These are phyloP conservation scores for Anaspis maculata DNA, from an alignment of 2,888 invertebrate species.

Conservation along the genomic window DNA sequence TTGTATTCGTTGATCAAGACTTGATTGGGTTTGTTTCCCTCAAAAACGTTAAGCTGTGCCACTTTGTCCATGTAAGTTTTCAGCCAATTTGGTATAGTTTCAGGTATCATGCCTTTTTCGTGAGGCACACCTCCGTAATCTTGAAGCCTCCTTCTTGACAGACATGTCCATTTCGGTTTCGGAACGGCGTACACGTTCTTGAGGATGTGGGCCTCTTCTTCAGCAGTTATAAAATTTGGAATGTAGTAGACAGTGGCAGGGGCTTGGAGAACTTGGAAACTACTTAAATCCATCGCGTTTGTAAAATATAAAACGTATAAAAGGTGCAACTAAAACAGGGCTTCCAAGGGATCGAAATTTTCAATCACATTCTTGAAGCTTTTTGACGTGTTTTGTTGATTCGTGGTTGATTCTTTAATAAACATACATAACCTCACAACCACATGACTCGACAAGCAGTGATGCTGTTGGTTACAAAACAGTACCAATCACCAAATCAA, in stretches of 20 bases:
- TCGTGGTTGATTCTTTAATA: no score
- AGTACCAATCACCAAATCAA: no score
- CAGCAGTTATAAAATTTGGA: slow-evolving; percentile 73
- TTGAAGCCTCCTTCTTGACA: slow-evolving; percentile 85
- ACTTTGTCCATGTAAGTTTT: slow-evolving; percentile 63
- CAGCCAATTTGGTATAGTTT: slow-evolving; percentile 82
- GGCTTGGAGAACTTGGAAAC: slow-evolving; percentile 39
- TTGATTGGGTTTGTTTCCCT: slow-evolving; percentile 75
- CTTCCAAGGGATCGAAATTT: no score
- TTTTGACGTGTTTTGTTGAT: no score
- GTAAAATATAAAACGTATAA: no score
- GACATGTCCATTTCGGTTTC: slow-evolving; percentile 91
- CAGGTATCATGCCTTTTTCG: slow-evolving; percentile 86
- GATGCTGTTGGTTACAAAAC: no score
- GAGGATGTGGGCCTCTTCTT: slow-evolving; percentile 64
- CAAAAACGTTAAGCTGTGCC: slow-evolving; percentile 59
- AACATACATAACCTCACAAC: no score
- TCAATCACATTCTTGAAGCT: no score
- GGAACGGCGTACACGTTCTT: slow-evolving; percentile 71
- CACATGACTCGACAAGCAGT: no score
- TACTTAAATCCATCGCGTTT: slow-evolving; percentile 25
- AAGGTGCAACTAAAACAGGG: no score
- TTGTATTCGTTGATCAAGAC: slow-evolving; percentile 91
- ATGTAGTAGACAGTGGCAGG: slow-evolving; percentile 69
- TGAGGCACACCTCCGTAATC: slow-evolving; percentile 97